Evolutionary conservation across 1,140 invertebrate genomes (phyloP), one percentile per base, ranked within the genome.

Genomic region (Drosophila kepulauana): DNA sequence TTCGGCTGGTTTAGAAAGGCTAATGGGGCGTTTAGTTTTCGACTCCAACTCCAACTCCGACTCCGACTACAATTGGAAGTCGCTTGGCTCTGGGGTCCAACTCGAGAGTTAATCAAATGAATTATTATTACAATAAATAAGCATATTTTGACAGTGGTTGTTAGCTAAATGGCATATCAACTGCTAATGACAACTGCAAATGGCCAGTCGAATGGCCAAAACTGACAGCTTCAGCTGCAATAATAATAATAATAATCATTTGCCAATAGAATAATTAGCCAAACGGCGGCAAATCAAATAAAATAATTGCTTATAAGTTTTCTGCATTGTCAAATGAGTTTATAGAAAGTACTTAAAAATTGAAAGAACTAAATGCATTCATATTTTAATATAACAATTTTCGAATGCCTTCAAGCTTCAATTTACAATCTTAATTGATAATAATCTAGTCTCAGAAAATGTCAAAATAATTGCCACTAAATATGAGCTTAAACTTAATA

Each of bases 81-180:
- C 51, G 20, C 20, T 25, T 57, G 33, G 38, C 56, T 43, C 6
- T 63, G 35, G 61, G 33, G 49, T 59, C 62, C 57, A 62, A 52
- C 67, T 52, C 62, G 52, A 88, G 73, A 88, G 73, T 88, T 87
- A 87, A 89, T 87, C 84, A 89, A 87, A 88, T 88, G 85, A 89
- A 89, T 88, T 88, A 88, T 88, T 89, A 88, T 89, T 88, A 89
- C 85, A 76, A 76, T 76, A 76, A 76, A 76, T 76, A 75, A 75
- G 66, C 72, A 76, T 66, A 76, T 72, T 76, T 66, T 76, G 69
- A 66, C 74, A 76, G 68, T 54, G 49, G 48, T 76, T 76, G 74
- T 76, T 76, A 66, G 57, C 68, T 48, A 76, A 76, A 73, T 76
- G 74, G 54, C 69, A 56, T 76, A 65, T 76, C 69, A 76, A 61